Evolutionary conservation across 2,113 vertebrate genomes (phyloP), one percentile per base, ranked within the genome.

Genomic region (Charadrius vociferus): DNA sequence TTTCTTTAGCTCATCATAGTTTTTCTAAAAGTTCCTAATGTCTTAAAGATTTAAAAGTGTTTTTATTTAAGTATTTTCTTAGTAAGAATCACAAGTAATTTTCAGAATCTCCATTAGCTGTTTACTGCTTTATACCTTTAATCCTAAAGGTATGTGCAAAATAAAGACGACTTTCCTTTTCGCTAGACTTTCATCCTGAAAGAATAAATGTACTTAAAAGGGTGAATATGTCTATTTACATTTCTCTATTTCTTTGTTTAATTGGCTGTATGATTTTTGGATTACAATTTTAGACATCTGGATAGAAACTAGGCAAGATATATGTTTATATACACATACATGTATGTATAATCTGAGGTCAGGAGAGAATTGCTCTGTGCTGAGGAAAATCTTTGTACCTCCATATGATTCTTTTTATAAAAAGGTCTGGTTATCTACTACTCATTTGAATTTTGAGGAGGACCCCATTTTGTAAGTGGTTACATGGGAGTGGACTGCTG

Each of bases 371-470:
- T 87, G 22, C 45, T 82, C 13, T 56, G 5, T 84, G 84, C n/a
- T 50, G 36, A 70, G 50, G 32, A 70, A 61, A 52, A 79, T 86
- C 58, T 91, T 94, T 85, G 37, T 90, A 86, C 41, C 29, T 92
- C 9, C 4, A 0, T 52, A 27, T 47, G 58, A n/a, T 73, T 73
- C 7, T 45, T 85, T 81, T 90, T 61, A 53, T 56, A 32, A 95
- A 82, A 91, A 68, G 7, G 15, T 72, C 53, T 95, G 27, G 19
- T 87, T 95, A 77, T 77, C 50, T 94, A 15, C 53, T 71, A 21
- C 27, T 59, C 26, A 50, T 90, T 66, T 96, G 84, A 88, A 90
- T 91, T 95, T 97, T 78, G 81, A 95, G 92, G 89, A 95, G 91
- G 86, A 70, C 84, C 86, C 50, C 45, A 12, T 91, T 95, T 96